phyloP scores from a whole-genome alignment of 1,140 invertebrate species.

The Dinoponera quadriceps region DNA sequence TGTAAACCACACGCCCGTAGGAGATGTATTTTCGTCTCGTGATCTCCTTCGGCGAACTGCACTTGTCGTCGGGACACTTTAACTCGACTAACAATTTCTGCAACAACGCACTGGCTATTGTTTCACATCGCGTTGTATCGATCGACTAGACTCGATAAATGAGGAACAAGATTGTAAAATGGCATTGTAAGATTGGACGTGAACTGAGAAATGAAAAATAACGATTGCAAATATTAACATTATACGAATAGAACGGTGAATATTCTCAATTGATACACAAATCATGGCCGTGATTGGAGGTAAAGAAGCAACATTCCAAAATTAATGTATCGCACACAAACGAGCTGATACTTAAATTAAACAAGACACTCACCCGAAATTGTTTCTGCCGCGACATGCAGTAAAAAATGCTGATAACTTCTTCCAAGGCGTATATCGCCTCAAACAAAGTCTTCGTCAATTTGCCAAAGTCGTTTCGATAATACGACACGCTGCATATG shows the following conservation, averaged over 20 bases:
- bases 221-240: too few species aligned
- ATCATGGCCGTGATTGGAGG: neutral
- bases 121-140: too few species aligned
- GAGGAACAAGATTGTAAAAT: too few species aligned
- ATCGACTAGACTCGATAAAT: too few species aligned
- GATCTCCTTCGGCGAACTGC: neutral
- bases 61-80: neutral
- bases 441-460: slow-evolving; percentile 19
- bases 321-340: neutral
- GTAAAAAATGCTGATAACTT: slow-evolving; percentile 4
- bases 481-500: too few species aligned
- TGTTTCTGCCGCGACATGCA: neutral
- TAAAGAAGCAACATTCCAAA: too few species aligned
- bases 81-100: slow-evolving; percentile 19
- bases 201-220: too few species aligned
- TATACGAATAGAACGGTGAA: too few species aligned
- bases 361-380: neutral
- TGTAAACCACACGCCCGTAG: neutral
- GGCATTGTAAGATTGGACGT: too few species aligned
- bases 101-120: too few species aligned
- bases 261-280: too few species aligned
- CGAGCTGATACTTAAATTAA: neutral
- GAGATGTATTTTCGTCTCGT: neutral
- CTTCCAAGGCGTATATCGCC: slow-evolving; percentile 1
- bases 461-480: slow-evolving; percentile 1